Conservation (phyloP, 2,797 vertebrate genomes). For the Calcarius lapponicus region DNA sequence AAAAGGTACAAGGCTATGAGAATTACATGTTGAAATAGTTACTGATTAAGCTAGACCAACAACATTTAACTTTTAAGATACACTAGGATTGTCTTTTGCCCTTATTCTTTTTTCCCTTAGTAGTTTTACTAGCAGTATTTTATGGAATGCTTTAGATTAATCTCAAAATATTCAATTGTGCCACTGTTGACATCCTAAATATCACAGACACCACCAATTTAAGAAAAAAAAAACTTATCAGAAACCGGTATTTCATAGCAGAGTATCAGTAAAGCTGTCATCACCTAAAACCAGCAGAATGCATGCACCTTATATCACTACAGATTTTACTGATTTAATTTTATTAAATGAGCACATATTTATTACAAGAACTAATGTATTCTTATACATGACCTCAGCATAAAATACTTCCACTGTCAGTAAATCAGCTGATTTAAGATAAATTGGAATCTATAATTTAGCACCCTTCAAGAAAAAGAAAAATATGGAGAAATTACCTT, state of each 20-base stretch:
- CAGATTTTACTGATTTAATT: neutral
- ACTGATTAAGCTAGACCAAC: neutral
- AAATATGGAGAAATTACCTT: neutral
- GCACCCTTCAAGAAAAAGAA: neutral
- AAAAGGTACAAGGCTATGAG: neutral
- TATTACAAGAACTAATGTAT: neutral
- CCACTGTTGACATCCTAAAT: neutral
- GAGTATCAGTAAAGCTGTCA: neutral
- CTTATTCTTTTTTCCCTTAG: neutral
- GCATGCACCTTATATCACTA: neutral
- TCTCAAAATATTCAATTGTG: neutral
- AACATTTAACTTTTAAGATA: neutral
- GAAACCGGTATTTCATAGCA: neutral
- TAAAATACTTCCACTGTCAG: neutral
- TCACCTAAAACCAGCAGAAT: neutral
- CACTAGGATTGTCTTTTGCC: neutral
- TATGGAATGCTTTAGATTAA: neutral
- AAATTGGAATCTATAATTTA: neutral
- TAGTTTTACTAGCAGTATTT: neutral
- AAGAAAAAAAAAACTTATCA: neutral
- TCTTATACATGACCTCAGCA: neutral
- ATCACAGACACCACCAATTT: neutral
- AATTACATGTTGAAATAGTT: neutral
- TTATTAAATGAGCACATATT: neutral
- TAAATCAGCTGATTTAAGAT: neutral